Evolutionary conservation across 1,140 invertebrate species (phyloP), one percentile per base, ranked within the genome.

Genomic region (Diachasmimorpha longicaudata): DNA sequence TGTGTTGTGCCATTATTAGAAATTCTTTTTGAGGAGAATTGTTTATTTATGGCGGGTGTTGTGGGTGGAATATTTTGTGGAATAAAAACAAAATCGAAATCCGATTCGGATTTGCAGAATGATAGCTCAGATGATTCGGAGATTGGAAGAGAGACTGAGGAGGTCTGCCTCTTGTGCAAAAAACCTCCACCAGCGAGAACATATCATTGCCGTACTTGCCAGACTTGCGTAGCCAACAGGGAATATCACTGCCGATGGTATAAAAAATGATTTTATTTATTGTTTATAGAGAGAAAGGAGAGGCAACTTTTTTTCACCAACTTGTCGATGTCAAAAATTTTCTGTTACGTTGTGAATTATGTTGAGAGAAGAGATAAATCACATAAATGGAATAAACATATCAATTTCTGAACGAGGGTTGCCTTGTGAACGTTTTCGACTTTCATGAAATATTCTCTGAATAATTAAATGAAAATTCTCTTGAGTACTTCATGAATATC

Each of bases 1-100:
- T 87, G 86, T 75, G 91, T 93, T 16, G 90, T 94, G 39, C 90
- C 91, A 46, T 85, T 92, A 58, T 83, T 93, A 63, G 92, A 94
- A 84, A 93, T 94, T 76, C 87, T 93, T 31, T 90, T 91, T 10
- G 89, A 92, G 70, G 94, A 95, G 80, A 93, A 94, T 84, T 85
- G 92, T 70, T 81, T 91, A 31, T 91, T 94, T 75, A 88, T 93
- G 16, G 39, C 91, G 4, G 85, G 93, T 31, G 87, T 93, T 21
- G 77, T 90, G 0, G 87, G 90, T 21, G 91, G 90, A 55, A 84
- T 92, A 55, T 90, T 88, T 77, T 93, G 90, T 78, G 90, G 91
- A 68, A 91, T 91, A 77, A 91, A 90, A 80, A 91, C 91, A 79
- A 93, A 90, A 82, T 78, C 87, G 23, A 88, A 87, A 4, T 90